Evolutionary conservation across 2,888 invertebrate genomes (phyloP).

Genomic region (Labia minor): DNA sequence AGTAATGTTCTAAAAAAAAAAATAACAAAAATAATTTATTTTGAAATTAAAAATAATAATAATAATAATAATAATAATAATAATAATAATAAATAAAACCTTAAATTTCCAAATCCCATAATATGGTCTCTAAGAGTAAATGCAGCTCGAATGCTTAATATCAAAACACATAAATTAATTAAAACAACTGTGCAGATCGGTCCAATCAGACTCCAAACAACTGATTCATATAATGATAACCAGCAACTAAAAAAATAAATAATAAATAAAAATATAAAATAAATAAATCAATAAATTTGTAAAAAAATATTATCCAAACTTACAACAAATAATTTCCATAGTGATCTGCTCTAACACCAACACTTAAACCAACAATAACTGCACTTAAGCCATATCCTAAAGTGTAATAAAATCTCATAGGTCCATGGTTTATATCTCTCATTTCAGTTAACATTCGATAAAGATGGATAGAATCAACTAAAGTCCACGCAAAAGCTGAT

Average conservation of each 20-base stretch:
- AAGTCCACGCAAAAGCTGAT: slow-evolving; percentile 80
- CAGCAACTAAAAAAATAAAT: slow-evolving; percentile 62
- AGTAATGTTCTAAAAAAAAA: slow-evolving; percentile 55
- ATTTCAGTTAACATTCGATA: slow-evolving; percentile 91
- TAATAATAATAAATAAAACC: slow-evolving; percentile 37
- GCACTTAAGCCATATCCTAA: slow-evolving; percentile 89
- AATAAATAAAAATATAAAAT: slow-evolving; percentile 19
- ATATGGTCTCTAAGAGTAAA: slow-evolving; percentile 85
- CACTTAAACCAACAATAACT: slow-evolving; percentile 78
- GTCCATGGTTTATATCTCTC: slow-evolving; percentile 90
- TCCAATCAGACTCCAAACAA: slow-evolving; percentile 91
- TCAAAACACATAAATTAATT: slow-evolving; percentile 66
- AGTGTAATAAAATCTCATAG: slow-evolving; percentile 82
- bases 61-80: background rate
- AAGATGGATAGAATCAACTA: slow-evolving; percentile 84
- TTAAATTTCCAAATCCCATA: slow-evolving; percentile 71
- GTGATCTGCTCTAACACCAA: slow-evolving; percentile 85
- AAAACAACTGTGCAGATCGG: slow-evolving; percentile 72
- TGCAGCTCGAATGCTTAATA: slow-evolving; percentile 79
- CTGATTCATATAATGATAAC: slow-evolving; percentile 85
- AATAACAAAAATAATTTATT: slow-evolving; percentile 23
- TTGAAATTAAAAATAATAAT: background rate
- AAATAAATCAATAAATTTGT: slow-evolving; percentile 19
- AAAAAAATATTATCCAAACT: slow-evolving; percentile 38
- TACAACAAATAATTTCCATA: slow-evolving; percentile 91